A percentile compares a stretch with the other conserved stretches of the same genome.
phyloP scores from a whole-genome alignment of 2,888 invertebrate species.

The Helicoverpa assulta region DNA sequence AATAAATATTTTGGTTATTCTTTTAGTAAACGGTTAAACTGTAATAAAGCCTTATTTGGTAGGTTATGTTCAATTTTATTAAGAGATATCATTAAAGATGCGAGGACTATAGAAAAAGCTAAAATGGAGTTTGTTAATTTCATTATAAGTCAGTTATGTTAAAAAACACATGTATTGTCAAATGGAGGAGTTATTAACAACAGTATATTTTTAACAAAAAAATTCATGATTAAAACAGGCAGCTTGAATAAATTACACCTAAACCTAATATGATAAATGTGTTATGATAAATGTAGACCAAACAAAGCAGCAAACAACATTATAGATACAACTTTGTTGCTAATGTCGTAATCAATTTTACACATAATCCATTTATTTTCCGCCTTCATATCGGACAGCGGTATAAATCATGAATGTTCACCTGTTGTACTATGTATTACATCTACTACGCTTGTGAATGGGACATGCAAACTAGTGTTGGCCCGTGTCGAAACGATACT shows the following conservation, averaged over 20 bases:
- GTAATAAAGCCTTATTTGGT: background rate
- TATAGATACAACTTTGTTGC: constrained; percentile 49
- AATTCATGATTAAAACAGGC: background rate
- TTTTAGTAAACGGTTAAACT: too few relatives aligned
- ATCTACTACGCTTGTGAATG: constrained; percentile 60
- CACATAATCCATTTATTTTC: constrained; percentile 60
- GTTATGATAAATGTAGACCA: constrained; percentile 28
- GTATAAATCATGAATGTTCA: constrained; percentile 61
- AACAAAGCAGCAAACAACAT: constrained; percentile 30
- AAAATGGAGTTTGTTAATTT: too few relatives aligned
- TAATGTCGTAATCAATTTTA: constrained; percentile 54
- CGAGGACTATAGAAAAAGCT: too few relatives aligned
- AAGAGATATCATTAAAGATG: too few relatives aligned
- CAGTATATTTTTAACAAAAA: too few relatives aligned
- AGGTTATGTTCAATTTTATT: too few relatives aligned
- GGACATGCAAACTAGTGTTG: constrained; percentile 51
- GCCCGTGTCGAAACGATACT: constrained; percentile 34
- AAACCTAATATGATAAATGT: constrained; percentile 28
- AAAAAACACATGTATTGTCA: too few relatives aligned
- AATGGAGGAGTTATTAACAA: background rate
- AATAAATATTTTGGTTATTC: constrained; percentile 19
- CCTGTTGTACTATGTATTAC: constrained; percentile 57
- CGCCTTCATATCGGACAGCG: constrained; percentile 48
- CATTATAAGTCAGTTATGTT: too few relatives aligned
- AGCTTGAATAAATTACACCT: constrained; percentile 4